These are phyloP conservation scores for Suillia variegata DNA, from an alignment of 2,888 invertebrate genomes.

Conservation along the genomic window DNA sequence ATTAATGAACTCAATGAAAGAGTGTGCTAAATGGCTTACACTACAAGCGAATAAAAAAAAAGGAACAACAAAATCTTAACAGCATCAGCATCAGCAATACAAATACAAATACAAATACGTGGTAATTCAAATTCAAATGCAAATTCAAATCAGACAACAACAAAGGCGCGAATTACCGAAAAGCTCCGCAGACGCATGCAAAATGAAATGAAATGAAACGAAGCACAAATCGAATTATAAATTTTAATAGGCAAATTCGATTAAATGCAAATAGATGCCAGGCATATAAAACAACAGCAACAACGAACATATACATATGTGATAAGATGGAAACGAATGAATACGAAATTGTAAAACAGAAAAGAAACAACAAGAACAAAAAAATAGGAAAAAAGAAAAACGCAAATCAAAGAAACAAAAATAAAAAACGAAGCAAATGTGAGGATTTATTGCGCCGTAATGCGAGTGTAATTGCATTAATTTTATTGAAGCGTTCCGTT, in stretches of 20 bases:
- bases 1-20: no score
- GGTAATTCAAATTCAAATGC: conserved; percentile 13
- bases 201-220: no score
- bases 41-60: no score
- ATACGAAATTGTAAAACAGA: not conserved
- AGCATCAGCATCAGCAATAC: no score
- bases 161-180: conserved; percentile 1
- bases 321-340: no score
- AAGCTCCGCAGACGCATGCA: not conserved
- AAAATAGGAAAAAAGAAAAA: not conserved
- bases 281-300: no score
- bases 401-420: not conserved
- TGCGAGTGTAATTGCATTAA: conserved; percentile 40
- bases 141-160: conserved; percentile 20
- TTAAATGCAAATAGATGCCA: conserved; percentile 21
- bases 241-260: conserved; percentile 22
- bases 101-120: conserved; percentile 8
- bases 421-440: not conserved
- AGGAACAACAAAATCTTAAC: no score
- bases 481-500: conserved; percentile 26
- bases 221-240: conserved; percentile 21
- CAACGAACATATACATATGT: no score
- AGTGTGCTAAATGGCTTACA: no score
- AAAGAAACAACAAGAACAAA: not conserved
- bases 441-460: conserved; percentile 31